phyloP scores from a whole-genome alignment of 2,113 vertebrate genomes.

The Sterna hirundo region DNA sequence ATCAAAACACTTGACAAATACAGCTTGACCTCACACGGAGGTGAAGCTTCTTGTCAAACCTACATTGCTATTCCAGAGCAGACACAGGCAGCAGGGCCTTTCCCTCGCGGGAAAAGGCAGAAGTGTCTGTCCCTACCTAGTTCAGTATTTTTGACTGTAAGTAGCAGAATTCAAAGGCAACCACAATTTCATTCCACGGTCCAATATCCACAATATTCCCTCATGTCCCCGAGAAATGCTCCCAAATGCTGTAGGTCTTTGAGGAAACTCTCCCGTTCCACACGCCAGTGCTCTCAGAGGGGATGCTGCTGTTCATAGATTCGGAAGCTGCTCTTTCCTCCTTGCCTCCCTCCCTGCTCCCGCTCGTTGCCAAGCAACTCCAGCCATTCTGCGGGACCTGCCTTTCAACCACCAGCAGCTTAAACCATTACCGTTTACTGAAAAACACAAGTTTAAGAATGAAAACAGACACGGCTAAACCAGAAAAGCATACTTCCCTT shows the following conservation, averaged over 20 bases:
- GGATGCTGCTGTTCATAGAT: not conserved
- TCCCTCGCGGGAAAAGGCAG: not conserved
- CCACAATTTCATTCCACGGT: not conserved
- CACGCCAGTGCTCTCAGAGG: not conserved
- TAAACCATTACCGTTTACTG: not conserved
- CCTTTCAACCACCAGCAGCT: not conserved
- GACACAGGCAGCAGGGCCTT: not conserved
- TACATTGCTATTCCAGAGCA: not conserved
- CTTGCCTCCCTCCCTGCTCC: not conserved
- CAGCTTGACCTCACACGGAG: not conserved
- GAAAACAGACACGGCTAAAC: not conserved
- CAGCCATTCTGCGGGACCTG: not conserved
- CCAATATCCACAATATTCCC: not conserved
- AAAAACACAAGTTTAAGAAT: not conserved
- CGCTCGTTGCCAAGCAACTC: not conserved
- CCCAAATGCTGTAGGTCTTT: not conserved
- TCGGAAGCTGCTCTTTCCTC: not conserved
- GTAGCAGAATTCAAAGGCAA: not conserved
- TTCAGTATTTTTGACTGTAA: not conserved
- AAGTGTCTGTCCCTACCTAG: not conserved
- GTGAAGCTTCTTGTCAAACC: not conserved
- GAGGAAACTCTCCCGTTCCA: not conserved
- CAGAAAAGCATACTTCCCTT: not conserved
- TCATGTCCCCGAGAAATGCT: fast-evolving
- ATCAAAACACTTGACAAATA: not conserved